Base-by-base conservation (phyloP, 2,113 vertebrate genomes). In the Thunnus maccoyii region DNA sequence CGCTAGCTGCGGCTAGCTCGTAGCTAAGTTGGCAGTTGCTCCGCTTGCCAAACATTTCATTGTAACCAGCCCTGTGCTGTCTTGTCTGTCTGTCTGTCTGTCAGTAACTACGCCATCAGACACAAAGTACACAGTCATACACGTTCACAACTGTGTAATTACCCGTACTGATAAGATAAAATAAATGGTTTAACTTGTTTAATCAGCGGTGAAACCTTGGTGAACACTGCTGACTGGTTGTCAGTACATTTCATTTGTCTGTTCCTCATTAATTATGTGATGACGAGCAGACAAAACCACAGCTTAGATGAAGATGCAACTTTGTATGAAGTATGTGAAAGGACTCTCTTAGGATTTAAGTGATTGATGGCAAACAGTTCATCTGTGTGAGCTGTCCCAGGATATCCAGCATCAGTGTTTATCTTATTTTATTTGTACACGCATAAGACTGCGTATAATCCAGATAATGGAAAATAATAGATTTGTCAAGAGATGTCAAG, bases 1-100 rank as follows among this genome's bases (percentile, higher is more conserved):
- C 3, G 68, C 12, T 76, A 84, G 85, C 84, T 12, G 67, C 44
- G 30, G 84, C 30, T 86, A 90, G 83, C 84, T 14, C 2, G 54
- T 9, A 22, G 54, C 54, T 25, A 9, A 25, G 73, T 80, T 82
- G 84, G 86, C 81, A 22, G 68, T 51, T 56, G 36, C 36, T 61
- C 50, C 25, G 57, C 6, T 41, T 41, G 36, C 36, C 36, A 41
- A 65, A 83, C 78, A 63, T 51, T 66, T 88, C 17, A 51, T 6
- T 41, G 27, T 52, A 32, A 65, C 52, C 72, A 64, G 58, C 69
- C 69, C 46, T 27, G 72, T 74, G 55, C 8, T 54, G 83, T 25
- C 20, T 44, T 30, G 47, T 13, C n/a, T 46, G 18, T 6, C 44
- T 46, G 18, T 6, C 44, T 65, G 61, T 51, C 32, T 27, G 27